Percentiles rank a stretch among this genome's conserved stretches.
phyloP scores from a whole-genome alignment of 2,797 vertebrate species.

The Pogoniulus pusillus region DNA sequence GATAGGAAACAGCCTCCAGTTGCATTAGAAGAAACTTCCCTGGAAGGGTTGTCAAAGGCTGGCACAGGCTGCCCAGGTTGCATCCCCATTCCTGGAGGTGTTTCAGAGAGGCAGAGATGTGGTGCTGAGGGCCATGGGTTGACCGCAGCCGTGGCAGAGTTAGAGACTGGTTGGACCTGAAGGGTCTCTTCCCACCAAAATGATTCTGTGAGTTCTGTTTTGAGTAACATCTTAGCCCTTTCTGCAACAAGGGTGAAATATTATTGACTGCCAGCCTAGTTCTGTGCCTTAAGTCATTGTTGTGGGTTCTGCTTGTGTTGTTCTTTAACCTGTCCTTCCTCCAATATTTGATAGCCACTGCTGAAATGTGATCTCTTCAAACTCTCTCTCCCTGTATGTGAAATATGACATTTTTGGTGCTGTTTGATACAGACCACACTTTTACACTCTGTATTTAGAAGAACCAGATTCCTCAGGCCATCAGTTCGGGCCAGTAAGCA shows the following conservation, averaged over 20 bases:
- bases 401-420: slow-evolving; percentile 84
- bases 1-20: no score
- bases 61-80: no score
- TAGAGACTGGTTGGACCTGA: no score
- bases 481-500: slow-evolving; percentile 87
- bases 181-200: no score
- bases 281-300: not conserved
- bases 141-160: no score
- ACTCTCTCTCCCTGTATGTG: slow-evolving; percentile 75
- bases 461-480: slow-evolving; percentile 96
- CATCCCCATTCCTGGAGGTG: no score
- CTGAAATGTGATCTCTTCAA: slow-evolving; percentile 70
- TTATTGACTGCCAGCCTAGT: not conserved
- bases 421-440: slow-evolving; percentile 93
- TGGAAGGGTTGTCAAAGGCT: no score
- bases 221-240: not conserved
- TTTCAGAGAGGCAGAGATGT: no score
- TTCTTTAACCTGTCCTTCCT: not conserved
- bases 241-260: not conserved
- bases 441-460: slow-evolving; percentile 96
- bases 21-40: no score
- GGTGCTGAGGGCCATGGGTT: no score
- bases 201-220: not conserved
- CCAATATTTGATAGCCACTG: slow-evolving; percentile 39
- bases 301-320: not conserved